These are phyloP conservation scores for Escarpia spicata DNA, from an alignment of 2,888 invertebrate species.

Conservation along the genomic window DNA sequence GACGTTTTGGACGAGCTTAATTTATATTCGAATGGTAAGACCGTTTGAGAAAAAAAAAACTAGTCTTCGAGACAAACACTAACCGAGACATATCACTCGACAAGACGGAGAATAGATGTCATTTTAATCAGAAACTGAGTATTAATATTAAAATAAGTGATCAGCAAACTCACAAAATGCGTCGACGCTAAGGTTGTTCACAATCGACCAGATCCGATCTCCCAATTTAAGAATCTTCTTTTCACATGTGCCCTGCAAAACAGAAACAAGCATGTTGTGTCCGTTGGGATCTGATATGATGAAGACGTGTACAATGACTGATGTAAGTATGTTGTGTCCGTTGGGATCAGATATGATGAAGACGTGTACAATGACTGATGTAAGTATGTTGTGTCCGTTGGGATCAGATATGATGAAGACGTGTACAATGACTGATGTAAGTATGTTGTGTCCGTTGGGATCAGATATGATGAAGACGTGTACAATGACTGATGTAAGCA, in stretches of 20 bases:
- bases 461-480: no score
- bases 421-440: no score
- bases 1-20: no score
- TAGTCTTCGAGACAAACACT: not conserved
- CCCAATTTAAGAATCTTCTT: conserved; percentile 90
- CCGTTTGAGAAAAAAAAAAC: not conserved
- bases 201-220: conserved; percentile 96
- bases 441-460: not conserved
- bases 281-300: not conserved
- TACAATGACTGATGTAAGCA: no score
- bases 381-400: not conserved
- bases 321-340: not conserved
- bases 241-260: conserved; percentile 85
- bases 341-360: no score
- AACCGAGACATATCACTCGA: not conserved
- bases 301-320: no score
- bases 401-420: no score
- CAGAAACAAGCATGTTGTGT: not conserved
- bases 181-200: conserved; percentile 81
- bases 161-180: not conserved
- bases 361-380: no score
- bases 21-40: no score
- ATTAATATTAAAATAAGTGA: not conserved
- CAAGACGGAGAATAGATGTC: not conserved
- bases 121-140: not conserved